Conservation (phyloP, 2,888 invertebrate genomes). For the Agonopterix arenella region DNA sequence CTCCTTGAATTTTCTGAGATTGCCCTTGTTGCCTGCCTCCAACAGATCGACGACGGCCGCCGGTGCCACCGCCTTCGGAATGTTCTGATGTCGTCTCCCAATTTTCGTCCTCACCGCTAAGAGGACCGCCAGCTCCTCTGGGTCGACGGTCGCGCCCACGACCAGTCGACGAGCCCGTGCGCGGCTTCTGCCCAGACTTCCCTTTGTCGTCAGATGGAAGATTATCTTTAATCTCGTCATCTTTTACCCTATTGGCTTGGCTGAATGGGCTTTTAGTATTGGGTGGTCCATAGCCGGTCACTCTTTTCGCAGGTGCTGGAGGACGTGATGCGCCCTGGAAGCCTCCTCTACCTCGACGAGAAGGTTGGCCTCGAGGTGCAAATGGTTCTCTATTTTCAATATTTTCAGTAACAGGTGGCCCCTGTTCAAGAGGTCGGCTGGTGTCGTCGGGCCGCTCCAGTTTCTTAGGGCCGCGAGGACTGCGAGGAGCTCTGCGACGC, state of each 20-base stretch:
- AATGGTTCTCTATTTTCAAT: conserved; percentile 82
- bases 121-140: conserved; percentile 48
- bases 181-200: conserved; percentile 80
- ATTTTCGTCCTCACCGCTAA: conserved; percentile 78
- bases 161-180: conserved; percentile 80
- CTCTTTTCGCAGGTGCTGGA: conserved; percentile 76
- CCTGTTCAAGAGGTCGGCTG: conserved; percentile 37
- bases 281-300: conserved; percentile 88
- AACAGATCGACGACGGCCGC: conserved; percentile 43
- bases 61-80: conserved; percentile 77
- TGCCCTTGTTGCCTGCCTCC: conserved; percentile 42
- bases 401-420: conserved; percentile 31
- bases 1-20: conserved; percentile 44
- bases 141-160: conserved; percentile 66
- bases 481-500: conserved; percentile 71
- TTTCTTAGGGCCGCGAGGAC: conserved; percentile 78
- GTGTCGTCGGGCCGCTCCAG: conserved; percentile 77
- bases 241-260: conserved; percentile 60
- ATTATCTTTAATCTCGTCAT: conserved; percentile 52
- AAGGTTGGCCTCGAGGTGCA: conserved; percentile 92
- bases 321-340: conserved; percentile 63
- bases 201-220: conserved; percentile 77
- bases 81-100: conserved; percentile 92
- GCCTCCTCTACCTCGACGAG: conserved; percentile 87
- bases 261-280: conserved; percentile 87